A percentile compares a stretch with the other conserved stretches of the same genome.
Conservation (phyloP, 2,113 vertebrate genomes). For the Protobothrops flavoviridis region DNA sequence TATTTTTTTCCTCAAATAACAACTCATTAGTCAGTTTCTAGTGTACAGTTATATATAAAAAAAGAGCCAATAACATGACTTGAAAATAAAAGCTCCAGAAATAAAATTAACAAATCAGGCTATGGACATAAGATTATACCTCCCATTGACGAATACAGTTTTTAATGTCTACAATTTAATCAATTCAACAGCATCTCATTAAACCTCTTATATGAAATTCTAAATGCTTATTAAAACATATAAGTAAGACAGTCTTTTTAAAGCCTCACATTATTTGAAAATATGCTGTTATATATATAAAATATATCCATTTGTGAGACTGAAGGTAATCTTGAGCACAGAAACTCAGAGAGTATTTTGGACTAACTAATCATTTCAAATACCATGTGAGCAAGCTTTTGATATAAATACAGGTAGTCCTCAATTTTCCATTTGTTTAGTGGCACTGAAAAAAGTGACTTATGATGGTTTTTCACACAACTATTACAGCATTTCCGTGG, state of each 20-base stretch:
- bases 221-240: slow-evolving; percentile 10
- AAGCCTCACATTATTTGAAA: not conserved
- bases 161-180: not conserved
- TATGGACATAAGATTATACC: slow-evolving; percentile 7
- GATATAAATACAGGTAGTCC: not conserved
- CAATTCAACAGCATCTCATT: slow-evolving; percentile 18
- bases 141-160: not conserved
- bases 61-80: not conserved
- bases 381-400: not conserved
- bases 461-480: too few species aligned
- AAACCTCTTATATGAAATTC: slow-evolving; percentile 11
- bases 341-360: not conserved
- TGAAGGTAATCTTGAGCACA: not conserved
- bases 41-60: not conserved
- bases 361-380: not conserved
- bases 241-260: not conserved
- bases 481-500: too few species aligned
- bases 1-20: not conserved
- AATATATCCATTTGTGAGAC: not conserved
- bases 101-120: slow-evolving; percentile 6
- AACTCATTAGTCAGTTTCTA: not conserved
- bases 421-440: too few species aligned
- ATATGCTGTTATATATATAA: not conserved
- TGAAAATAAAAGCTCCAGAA: not conserved
- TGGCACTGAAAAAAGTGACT: too few species aligned